A percentile compares a stretch with the other conserved stretches of the same genome.
phyloP scores from a whole-genome alignment of 2,888 invertebrate species.

The Nudaria mundana region DNA sequence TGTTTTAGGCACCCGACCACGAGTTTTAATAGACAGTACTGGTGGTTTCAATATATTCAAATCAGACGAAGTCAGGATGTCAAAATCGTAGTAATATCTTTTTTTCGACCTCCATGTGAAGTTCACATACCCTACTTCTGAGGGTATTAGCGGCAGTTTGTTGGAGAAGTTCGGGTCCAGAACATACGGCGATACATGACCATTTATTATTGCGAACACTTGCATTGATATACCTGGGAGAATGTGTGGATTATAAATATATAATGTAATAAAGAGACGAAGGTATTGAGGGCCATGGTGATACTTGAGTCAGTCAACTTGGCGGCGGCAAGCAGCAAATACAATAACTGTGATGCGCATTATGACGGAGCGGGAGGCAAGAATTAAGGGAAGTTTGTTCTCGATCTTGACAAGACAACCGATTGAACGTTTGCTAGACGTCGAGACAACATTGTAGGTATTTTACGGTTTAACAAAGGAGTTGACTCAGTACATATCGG shows the following conservation, averaged over 20 bases:
- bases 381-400: too few relatives aligned
- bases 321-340: too few relatives aligned
- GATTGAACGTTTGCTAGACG: too few relatives aligned
- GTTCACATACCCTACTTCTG: slow-evolving; percentile 94
- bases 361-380: too few relatives aligned
- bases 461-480: too few relatives aligned
- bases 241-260: background rate
- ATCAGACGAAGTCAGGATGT: slow-evolving; percentile 91
- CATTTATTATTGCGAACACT: slow-evolving; percentile 94
- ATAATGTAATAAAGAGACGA: too few relatives aligned
- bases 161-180: slow-evolving; percentile 94
- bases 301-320: too few relatives aligned
- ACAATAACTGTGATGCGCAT: too few relatives aligned
- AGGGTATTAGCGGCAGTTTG: slow-evolving; percentile 94
- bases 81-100: slow-evolving; percentile 93
- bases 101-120: slow-evolving; percentile 95
- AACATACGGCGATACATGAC: slow-evolving; percentile 91
- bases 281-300: too few relatives aligned
- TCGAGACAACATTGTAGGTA: too few relatives aligned
- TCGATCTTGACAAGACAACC: too few relatives aligned
- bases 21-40: slow-evolving; percentile 92
- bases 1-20: slow-evolving; percentile 91
- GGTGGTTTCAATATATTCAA: slow-evolving; percentile 92
- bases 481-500: too few relatives aligned
- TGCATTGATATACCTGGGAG: slow-evolving; percentile 89